Evolutionary conservation across 2,888 invertebrate species (phyloP), one percentile per base, ranked within the genome.

Genomic region (Drosophila incognita): DNA sequence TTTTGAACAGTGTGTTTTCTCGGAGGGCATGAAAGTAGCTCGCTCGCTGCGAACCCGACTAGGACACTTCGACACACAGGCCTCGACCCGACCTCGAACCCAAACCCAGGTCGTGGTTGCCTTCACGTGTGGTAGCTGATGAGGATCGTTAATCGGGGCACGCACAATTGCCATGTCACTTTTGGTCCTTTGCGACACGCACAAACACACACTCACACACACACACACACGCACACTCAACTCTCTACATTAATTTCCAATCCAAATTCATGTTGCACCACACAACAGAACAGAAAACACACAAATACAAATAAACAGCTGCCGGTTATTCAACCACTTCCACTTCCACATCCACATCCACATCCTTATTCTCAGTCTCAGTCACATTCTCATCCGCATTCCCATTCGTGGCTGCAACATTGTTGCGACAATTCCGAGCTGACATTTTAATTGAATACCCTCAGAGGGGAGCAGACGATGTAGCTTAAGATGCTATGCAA

Each of bases 381-480:
- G 24, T 24, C 38, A 31, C 31, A 49, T 38, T 48, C 36, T 27
- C 56, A 61, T 51, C 46, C 35, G 15, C 36, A 61, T 63, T 53
- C 54, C 35, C 62, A 31, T 42, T 54, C 35, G 33, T 54, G 36
- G 36, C 53, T 57, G 53, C 61, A 58, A 74, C 62, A 68, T 62
- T 74, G 74, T 58, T 67, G 67, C 74, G 53, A 67, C 69, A 65
- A 51, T 53, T 75, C 46, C 31, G 36, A 84, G 63, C 84, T 83
- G 83, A 87, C 83, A 78, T 85, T 84, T 87, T 87, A 83, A 83
- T 83, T 83, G 83, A 87, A 87, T 81, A 53, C 68, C 54, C 54
- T 71, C 40, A 42, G n/a, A 69, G 77, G 57, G 31, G 10, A 11
- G 49, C 29, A 54, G 42, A 46, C 61, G 15, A 40, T 3, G 38